Base-by-base conservation (phyloP, 30 jellyfish, hydroid and myxozoan species). In the Chironex yamaguchii region DNA sequence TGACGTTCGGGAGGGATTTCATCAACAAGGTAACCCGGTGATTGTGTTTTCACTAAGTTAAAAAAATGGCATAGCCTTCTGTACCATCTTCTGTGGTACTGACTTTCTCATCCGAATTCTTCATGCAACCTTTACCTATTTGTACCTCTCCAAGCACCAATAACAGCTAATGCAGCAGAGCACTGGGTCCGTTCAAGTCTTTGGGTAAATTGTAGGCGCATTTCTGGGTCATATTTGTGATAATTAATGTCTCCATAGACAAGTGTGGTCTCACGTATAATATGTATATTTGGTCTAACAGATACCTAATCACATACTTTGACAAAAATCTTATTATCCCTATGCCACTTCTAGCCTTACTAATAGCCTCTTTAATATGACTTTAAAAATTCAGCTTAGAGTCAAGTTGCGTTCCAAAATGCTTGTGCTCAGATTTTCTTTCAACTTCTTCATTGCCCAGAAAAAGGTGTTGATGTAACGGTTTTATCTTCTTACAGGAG, bases 121-220 rank as follows among this genome's bases (percentile, higher is more conserved):
- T 81, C 70, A 32, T 63, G 52, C 2, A 64, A 22, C 31, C 77
- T 64, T 48, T 66, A 85, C 85, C 91, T 36, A 31, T 29, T 81
- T 51, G 78, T 76, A 6, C 89, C 89, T 29, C 78, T 52, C 89
- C 89, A n/a, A n/a, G n/a, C n/a, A n/a, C n/a, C n/a, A n/a, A n/a
- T n/a, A n/a, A n/a, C n/a, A n/a, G n/a, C n/a, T n/a, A n/a, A n/a
- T n/a, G 79, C 85, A 9, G 85, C 79, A 3, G 79, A 76, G 22
- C 62, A 79, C 31, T 79, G 90, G 42, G 72, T 53, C 25, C 49
- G 89, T 26, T 76, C 88, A n/a, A 76, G 79, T 27, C 29, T 49
- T 52, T 51, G 53, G 21, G 80, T 77, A 52, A 77, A 53, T 0
- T 11, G 9, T 52, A 77, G 48, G 1, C 67, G 35, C 89, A 77